Conservation (phyloP, 2,797 vertebrate genomes). For the Alosa sapidissima region DNA sequence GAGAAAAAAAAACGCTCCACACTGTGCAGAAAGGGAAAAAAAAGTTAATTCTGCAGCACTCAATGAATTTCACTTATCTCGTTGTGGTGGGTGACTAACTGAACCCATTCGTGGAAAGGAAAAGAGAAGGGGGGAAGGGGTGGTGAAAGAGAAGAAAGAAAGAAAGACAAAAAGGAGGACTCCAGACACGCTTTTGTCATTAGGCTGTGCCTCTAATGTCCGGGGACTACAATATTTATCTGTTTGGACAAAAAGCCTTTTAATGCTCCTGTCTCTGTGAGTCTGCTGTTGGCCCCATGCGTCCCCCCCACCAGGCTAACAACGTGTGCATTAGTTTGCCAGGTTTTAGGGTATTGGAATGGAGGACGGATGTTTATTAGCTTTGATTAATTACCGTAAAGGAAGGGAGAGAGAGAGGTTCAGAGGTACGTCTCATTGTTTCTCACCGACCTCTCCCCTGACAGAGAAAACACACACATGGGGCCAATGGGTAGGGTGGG, state of each 20-base stretch:
- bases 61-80: constrained; percentile 15
- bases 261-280: neutral
- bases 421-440: constrained; percentile 23
- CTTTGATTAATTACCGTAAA: neutral
- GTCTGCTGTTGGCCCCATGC: neutral
- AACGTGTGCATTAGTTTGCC: neutral
- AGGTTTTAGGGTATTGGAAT: neutral
- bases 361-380: neutral
- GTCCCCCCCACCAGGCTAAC: neutral
- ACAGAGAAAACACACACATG: constrained; percentile 37
- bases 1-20: neutral
- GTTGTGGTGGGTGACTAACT: constrained; percentile 8
- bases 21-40: constrained; percentile 22
- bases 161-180: neutral
- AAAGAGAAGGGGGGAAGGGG: neutral
- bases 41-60: constrained; percentile 19
- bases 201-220: constrained; percentile 15
- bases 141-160: neutral
- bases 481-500: constrained; percentile 15
- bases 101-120: neutral
- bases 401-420: neutral
- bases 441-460: neutral
- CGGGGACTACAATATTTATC: constrained; percentile 24
- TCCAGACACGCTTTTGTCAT: constrained; percentile 28
- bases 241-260: constrained; percentile 29